These are phyloP conservation scores for Platypus cylindrus DNA, from an alignment of 2,888 invertebrate species.

Conservation along the genomic window DNA sequence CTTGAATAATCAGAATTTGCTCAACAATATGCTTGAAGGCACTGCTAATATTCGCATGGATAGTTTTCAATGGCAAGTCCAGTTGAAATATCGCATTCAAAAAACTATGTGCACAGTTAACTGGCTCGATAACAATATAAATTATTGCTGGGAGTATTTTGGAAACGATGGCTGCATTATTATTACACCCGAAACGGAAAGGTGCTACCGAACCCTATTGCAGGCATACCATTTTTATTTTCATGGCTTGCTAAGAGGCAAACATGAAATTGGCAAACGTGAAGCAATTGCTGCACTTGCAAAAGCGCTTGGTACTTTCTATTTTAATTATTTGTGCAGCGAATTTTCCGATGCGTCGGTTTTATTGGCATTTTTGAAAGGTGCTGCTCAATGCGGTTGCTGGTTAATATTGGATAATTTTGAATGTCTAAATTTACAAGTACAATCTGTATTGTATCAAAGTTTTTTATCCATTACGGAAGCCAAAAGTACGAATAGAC, in stretches of 20 bases:
- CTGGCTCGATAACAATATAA: conserved; percentile 60
- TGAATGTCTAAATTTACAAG: conserved; percentile 67
- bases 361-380: conserved; percentile 53
- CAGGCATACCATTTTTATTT: conserved; percentile 67
- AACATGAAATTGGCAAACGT: conserved; percentile 72
- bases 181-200: conserved; percentile 55
- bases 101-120: conserved; percentile 49
- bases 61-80: conserved; percentile 68
- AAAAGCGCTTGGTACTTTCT: conserved; percentile 51
- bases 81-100: conserved; percentile 60
- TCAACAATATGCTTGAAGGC: conserved; percentile 47
- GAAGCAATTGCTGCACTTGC: conserved; percentile 83
- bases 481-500: conserved; percentile 51
- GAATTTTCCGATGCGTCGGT: conserved; percentile 38
- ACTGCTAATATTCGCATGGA: conserved; percentile 43
- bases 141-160: conserved; percentile 72
- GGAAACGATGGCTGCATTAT: conserved; percentile 61
- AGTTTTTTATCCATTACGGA: conserved; percentile 63
- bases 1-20: conserved; percentile 56
- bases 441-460: conserved; percentile 55
- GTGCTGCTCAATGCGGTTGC: conserved; percentile 62
- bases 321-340: conserved; percentile 67
- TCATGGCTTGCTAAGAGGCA: conserved; percentile 66
- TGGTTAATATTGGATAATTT: conserved; percentile 82
- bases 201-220: conserved; percentile 67